These are phyloP conservation scores for Dastarcus helophoroides DNA, from an alignment of 2,888 invertebrate genomes.

Conservation along the genomic window DNA sequence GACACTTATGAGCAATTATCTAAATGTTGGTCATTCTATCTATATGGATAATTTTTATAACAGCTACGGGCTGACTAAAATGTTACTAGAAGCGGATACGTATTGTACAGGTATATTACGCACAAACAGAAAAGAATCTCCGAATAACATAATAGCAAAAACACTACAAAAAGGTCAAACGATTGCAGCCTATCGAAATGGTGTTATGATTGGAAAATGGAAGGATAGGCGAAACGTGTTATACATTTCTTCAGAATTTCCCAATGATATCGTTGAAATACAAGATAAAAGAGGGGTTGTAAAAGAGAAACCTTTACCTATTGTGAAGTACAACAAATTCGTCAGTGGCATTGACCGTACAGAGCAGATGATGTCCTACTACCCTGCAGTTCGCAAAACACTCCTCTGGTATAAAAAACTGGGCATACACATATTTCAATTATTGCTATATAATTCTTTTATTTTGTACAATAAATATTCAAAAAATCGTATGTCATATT, in stretches of 20 bases:
- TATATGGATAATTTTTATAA: slow-evolving; percentile 17
- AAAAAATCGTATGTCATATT: slow-evolving; percentile 2
- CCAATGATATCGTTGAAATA: slow-evolving; percentile 13
- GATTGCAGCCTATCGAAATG: slow-evolving; percentile 15
- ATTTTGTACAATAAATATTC: slow-evolving; percentile 9
- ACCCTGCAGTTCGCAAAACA: slow-evolving; percentile 3
- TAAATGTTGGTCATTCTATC: slow-evolving; percentile 12
- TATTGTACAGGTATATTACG: too few species aligned
- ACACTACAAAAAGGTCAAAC: too few species aligned
- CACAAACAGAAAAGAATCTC: too few species aligned
- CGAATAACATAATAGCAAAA: too few species aligned
- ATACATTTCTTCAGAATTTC: slow-evolving; percentile 21
- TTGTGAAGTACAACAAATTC: not conserved
- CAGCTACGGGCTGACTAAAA: slow-evolving; percentile 6
- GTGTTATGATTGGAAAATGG: slow-evolving; percentile 24
- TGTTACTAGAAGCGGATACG: too few species aligned
- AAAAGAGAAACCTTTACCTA: slow-evolving; percentile 4
- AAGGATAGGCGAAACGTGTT: slow-evolving; percentile 23
- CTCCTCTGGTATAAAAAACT: slow-evolving; percentile 6
- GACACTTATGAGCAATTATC: slow-evolving; percentile 7
- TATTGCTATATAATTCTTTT: slow-evolving; percentile 10
- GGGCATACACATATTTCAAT: slow-evolving; percentile 3
- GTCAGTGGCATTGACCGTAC: slow-evolving; percentile 5
- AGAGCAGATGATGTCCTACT: slow-evolving; percentile 3
- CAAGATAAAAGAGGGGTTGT: slow-evolving; percentile 14